A percentile compares a stretch with the other conserved stretches of the same genome.
Evolutionary conservation across 1,140 invertebrate genomes (phyloP).

Genomic region (Chelonus insularis): DNA sequence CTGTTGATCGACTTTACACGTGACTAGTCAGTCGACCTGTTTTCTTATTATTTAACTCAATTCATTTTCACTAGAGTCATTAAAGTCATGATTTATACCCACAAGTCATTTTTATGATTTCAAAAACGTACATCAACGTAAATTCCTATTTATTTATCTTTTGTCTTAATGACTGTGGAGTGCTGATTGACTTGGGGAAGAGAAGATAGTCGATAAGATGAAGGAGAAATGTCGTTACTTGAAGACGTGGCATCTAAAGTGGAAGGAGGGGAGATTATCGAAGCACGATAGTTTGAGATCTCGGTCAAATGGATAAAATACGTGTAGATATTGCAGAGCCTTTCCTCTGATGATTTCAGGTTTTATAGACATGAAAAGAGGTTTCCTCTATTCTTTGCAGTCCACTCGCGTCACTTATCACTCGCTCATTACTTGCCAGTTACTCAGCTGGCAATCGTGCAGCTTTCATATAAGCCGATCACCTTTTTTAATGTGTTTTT

Average conservation of each 20-base stretch:
- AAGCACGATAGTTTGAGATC: neutral
- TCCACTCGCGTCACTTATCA: neutral
- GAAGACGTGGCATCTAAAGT: neutral
- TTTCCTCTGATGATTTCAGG: neutral
- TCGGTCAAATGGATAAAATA: slow-evolving; percentile 9
- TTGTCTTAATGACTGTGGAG: no score
- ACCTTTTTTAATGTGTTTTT: no score
- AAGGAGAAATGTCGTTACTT: neutral
- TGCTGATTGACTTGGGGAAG: no score
- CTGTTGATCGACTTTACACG: slow-evolving; percentile 2
- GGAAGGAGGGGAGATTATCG: neutral
- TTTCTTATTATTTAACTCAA: neutral
- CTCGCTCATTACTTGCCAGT: neutral
- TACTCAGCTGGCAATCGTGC: no score
- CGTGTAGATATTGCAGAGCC: neutral
- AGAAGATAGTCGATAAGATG: neutral
- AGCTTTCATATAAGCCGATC: no score
- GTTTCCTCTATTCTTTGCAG: neutral
- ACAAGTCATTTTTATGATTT: no score
- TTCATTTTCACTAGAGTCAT: no score
- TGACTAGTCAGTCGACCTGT: neutral
- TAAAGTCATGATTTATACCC: no score
- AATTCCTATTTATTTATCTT: no score
- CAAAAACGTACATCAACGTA: no score
- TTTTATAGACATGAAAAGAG: neutral